A percentile compares a stretch with the other conserved stretches of the same genome.
Conservation (phyloP, 2,113 vertebrate genomes). For the Mesitornis unicolor region DNA sequence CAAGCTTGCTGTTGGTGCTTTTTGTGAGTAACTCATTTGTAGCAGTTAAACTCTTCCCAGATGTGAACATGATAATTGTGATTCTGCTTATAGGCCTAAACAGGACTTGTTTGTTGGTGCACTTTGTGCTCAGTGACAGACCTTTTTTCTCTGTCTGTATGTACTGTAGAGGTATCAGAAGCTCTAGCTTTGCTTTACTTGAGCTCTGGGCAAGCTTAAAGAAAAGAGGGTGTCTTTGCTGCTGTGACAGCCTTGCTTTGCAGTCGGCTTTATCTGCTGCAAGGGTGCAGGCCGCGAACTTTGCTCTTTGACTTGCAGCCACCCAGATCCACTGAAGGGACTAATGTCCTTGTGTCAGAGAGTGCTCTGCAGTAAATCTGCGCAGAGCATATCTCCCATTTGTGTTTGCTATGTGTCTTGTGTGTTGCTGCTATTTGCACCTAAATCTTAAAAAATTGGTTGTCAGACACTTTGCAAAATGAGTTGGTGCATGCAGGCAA, state of each 20-base stretch:
- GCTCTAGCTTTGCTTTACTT: neutral
- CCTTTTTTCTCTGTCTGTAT: neutral
- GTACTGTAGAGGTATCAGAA: neutral
- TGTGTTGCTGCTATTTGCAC: rapidly evolving
- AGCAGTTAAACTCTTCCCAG: neutral
- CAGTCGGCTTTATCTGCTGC: neutral
- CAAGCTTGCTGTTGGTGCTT: neutral
- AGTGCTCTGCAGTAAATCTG: neutral
- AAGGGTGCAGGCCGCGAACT: neutral
- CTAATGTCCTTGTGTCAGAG: neutral
- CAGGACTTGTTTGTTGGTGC: neutral
- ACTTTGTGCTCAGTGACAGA: neutral
- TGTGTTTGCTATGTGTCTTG: neutral
- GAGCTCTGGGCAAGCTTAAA: neutral
- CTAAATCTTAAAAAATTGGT: neutral
- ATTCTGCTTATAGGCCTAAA: neutral
- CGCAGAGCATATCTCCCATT: neutral
- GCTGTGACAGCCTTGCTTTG: neutral
- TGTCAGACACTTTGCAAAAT: neutral
- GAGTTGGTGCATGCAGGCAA: rapidly evolving
- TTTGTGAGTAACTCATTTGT: neutral
- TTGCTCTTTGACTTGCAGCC: neutral
- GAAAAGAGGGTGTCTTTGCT: neutral
- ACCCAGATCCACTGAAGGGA: neutral
- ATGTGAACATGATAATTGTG: neutral